A percentile compares a stretch with the other conserved stretches of the same genome.
phyloP scores from a whole-genome alignment of 2,888 invertebrate species.

The Trachelus tabidus region DNA sequence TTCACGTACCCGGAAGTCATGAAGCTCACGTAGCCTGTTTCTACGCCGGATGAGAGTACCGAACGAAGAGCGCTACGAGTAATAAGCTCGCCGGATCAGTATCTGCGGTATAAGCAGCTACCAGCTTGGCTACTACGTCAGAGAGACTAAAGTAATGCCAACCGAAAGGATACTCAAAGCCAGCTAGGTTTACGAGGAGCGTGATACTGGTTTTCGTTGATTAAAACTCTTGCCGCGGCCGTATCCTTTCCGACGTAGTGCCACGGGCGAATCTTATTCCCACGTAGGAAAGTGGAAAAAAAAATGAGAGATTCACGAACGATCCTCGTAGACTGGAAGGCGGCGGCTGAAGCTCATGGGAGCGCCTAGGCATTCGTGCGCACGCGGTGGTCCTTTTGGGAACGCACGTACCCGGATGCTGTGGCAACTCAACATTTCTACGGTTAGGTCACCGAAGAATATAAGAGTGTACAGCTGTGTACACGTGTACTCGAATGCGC shows the following conservation, averaged over 20 bases:
- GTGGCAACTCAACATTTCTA: background rate
- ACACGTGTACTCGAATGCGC: background rate
- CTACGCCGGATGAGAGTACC: background rate
- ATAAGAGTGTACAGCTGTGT: background rate
- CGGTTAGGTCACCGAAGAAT: background rate
- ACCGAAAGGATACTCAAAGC: background rate
- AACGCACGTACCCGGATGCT: background rate
- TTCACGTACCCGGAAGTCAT: background rate
- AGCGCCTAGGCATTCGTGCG: background rate
- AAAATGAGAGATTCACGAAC: background rate
- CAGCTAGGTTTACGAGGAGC: slow-evolving; percentile 30
- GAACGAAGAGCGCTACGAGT: background rate
- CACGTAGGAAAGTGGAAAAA: slow-evolving; percentile 11
- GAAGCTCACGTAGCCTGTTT: background rate
- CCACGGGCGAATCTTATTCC: background rate
- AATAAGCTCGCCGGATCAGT: background rate
- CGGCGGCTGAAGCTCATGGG: background rate
- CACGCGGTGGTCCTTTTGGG: background rate
- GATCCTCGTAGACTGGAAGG: background rate
- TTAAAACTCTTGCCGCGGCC: slow-evolving; percentile 41
- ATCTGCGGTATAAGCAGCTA: background rate
- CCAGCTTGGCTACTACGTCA: background rate
- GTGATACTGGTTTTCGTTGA: slow-evolving; percentile 42
- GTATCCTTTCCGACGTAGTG: background rate
- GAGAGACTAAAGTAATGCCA: background rate